A percentile compares a stretch with the other conserved stretches of the same genome.
phyloP scores from a whole-genome alignment of 2,797 vertebrate species.

The Amphiprion clarkii region DNA sequence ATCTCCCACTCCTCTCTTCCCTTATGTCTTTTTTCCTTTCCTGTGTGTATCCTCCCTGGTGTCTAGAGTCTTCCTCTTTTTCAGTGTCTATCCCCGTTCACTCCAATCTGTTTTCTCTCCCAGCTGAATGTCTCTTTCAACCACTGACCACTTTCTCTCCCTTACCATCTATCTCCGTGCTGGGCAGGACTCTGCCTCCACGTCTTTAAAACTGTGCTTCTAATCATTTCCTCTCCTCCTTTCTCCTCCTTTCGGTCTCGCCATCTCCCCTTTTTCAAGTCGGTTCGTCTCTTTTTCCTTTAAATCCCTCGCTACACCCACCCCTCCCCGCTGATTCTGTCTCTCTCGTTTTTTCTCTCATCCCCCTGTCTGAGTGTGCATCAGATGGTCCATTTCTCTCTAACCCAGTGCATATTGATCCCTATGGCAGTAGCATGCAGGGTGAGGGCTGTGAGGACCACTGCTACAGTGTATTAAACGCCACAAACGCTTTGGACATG shows the following conservation, averaged over 20 bases:
- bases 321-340: constrained; percentile 64
- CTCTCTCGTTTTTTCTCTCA: constrained; percentile 55
- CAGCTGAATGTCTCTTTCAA: constrained; percentile 81
- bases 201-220: constrained; percentile 73
- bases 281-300: constrained; percentile 46
- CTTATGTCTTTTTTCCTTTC: constrained; percentile 78
- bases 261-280: constrained; percentile 56
- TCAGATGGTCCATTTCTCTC: constrained; percentile 85
- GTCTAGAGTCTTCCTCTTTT: constrained; percentile 81
- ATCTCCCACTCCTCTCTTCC: constrained; percentile 73
- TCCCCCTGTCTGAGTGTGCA: constrained; percentile 77
- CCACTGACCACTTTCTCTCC: constrained; percentile 72
- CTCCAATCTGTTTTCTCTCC: constrained; percentile 80
- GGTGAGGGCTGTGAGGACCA: constrained; percentile 77
- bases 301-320: constrained; percentile 59
- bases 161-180: constrained; percentile 59
- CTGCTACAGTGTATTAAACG: constrained; percentile 88
- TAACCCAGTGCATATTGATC: constrained; percentile 86
- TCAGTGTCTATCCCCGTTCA: constrained; percentile 71
- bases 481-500: constrained; percentile 86
- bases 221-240: constrained; percentile 73
- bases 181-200: constrained; percentile 58
- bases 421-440: constrained; percentile 80
- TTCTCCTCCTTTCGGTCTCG: constrained; percentile 51
- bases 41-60: constrained; percentile 79